A percentile compares a stretch with the other conserved stretches of the same genome.
Conservation (phyloP, 2,888 invertebrate species). For the Acleris sparsana region DNA sequence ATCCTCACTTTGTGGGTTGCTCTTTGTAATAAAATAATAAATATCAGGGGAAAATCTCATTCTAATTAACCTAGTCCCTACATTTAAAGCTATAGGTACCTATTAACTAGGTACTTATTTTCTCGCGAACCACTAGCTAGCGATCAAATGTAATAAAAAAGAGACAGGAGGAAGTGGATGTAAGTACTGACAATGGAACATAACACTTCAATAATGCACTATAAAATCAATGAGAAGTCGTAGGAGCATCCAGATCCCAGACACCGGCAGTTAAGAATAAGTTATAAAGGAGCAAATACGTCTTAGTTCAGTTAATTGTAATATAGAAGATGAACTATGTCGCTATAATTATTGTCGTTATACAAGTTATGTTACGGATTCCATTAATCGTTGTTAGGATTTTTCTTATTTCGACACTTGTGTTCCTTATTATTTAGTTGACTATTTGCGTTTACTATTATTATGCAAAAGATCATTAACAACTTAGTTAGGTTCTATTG, state of each 20-base stretch:
- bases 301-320: slow-evolving; percentile 34
- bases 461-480: slow-evolving; percentile 49
- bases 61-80: too few relatives aligned
- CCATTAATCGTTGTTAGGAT: slow-evolving; percentile 57
- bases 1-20: too few relatives aligned
- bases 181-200: too few relatives aligned
- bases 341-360: slow-evolving; percentile 51
- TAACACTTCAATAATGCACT: neutral
- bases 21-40: too few relatives aligned
- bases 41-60: too few relatives aligned
- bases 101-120: too few relatives aligned
- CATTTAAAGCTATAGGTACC: too few relatives aligned
- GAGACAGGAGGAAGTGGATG: too few relatives aligned
- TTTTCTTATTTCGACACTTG: slow-evolving; percentile 46
- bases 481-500: slow-evolving; percentile 39
- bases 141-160: too few relatives aligned
- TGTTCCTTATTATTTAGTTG: slow-evolving; percentile 46
- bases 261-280: slow-evolving; percentile 13
- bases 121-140: too few relatives aligned
- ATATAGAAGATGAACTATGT: slow-evolving; percentile 41
- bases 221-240: slow-evolving; percentile 1
- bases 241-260: slow-evolving; percentile 23
- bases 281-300: slow-evolving; percentile 22
- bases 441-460: slow-evolving; percentile 43
- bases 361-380: slow-evolving; percentile 53